Conservation (phyloP, 1,140 invertebrate genomes). For the Heterodera schachtii region DNA sequence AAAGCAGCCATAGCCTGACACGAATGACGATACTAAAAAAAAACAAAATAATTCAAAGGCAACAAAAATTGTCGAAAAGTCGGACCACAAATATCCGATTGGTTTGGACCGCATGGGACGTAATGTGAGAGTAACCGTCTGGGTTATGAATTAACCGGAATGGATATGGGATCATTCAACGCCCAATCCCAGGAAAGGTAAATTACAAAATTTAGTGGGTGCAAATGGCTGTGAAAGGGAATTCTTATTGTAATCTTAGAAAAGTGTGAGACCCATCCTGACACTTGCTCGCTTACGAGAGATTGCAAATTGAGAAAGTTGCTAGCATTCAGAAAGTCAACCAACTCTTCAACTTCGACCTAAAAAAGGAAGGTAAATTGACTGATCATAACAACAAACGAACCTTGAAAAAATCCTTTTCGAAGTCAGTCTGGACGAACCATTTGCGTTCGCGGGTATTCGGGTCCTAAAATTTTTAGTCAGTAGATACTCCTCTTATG, state of each 20-base stretch:
- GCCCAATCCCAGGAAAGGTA: too few relatives aligned
- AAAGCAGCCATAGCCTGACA: conserved; percentile 35
- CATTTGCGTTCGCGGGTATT: conserved; percentile 36
- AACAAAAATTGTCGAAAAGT: too few relatives aligned
- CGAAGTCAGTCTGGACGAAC: conserved; percentile 40
- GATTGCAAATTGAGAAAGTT: conserved; percentile 41
- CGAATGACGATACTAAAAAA: conserved; percentile 29
- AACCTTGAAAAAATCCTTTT: conserved; percentile 42
- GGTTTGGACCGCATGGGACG: too few relatives aligned
- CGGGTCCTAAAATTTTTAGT: conserved; percentile 24
- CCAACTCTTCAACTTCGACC: conserved; percentile 32
- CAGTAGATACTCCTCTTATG: neutral
- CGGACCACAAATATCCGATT: too few relatives aligned
- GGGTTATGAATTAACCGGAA: too few relatives aligned
- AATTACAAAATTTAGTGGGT: too few relatives aligned
- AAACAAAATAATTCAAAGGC: neutral
- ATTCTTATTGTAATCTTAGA: too few relatives aligned
- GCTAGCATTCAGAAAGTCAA: conserved; percentile 22
- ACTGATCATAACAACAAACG: neutral
- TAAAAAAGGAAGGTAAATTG: neutral
- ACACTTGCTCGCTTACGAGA: neutral
- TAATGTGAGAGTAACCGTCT: too few relatives aligned
- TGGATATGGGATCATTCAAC: too few relatives aligned
- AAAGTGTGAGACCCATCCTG: too few relatives aligned
- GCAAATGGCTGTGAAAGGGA: too few relatives aligned